Evolutionary conservation across 2,888 invertebrate genomes (phyloP), one percentile per base, ranked within the genome.

Genomic region (Lasioglossum leucozonium): DNA sequence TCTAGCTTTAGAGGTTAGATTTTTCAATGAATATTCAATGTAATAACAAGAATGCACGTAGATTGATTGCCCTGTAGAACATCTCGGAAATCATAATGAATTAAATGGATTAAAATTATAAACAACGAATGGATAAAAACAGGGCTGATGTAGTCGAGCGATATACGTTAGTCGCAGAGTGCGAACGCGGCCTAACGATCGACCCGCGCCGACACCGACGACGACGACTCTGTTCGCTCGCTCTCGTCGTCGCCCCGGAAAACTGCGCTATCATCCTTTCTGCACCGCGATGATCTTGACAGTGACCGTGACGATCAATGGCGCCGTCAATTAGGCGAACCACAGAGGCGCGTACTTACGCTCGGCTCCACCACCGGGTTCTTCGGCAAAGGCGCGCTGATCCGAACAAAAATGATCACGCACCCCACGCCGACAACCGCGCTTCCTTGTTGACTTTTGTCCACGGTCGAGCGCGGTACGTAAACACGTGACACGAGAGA

Each of bases 231-330:
- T 34, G 18, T 8, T 34, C 62, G 2, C 34, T 34, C 22, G 6
- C 18, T 8, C 65, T 22, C 65, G 65, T 62, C 47, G n/a, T 72
- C 83, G 72, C 13, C 30, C 72, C 72, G 72, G 75, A 82, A 88
- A 88, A 88, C 76, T 51, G 74, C 79, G 79, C 42, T 67, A 71
- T 87, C 83, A 79, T 87, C 80, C 82, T 85, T 69, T 79, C 80
- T 73, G 79, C 81, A 42, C 44, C 76, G 13, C 79, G 79, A 88
- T 92, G 92, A 91, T 93, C 91, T 93, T 92, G 92, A 92, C 91
- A 92, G 88, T 91, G 92, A 91, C 91, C 91, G 86, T 88, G 88
- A 87, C 90, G 88, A 92, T 92, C 90, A 91, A 85, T 86, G 88
- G 80, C 86, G 72, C 85, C 87, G 69, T 83, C 82, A 90, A 90